A percentile compares a stretch with the other conserved stretches of the same genome.
phyloP scores from a whole-genome alignment of 2,113 vertebrate species.

The Parus major region DNA sequence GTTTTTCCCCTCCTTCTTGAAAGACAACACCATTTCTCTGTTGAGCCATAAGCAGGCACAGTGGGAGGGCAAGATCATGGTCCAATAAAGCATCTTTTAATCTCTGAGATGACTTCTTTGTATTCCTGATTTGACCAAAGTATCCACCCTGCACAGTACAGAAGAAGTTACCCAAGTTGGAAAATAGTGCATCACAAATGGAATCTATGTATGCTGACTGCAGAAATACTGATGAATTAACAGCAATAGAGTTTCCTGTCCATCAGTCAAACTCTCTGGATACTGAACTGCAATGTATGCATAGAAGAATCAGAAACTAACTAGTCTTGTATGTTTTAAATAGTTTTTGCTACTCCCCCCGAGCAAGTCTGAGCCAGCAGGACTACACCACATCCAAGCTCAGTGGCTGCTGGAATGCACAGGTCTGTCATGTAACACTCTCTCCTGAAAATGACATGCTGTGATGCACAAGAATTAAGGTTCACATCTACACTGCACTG shows the following conservation, averaged over 20 bases:
- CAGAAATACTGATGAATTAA: neutral
- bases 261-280: neutral
- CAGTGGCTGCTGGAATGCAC: neutral
- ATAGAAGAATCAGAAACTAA: neutral
- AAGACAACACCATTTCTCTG: conserved; percentile 95
- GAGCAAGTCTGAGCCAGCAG: neutral
- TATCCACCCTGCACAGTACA: conserved; percentile 89
- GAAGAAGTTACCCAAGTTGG: neutral
- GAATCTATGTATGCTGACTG: neutral
- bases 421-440: neutral
- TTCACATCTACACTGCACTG: neutral
- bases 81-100: conserved; percentile 93
- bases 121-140: conserved; percentile 98
- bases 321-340: neutral
- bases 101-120: conserved; percentile 97
- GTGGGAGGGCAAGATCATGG: conserved; percentile 92
- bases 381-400: neutral
- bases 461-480: neutral
- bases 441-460: neutral
- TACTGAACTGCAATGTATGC: neutral
- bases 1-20: conserved; percentile 97
- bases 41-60: conserved; percentile 97
- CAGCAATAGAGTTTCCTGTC: neutral
- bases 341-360: neutral
- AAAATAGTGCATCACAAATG: neutral